Evolutionary conservation across 2,113 vertebrate genomes (phyloP).

Genomic region (Crotalus viridis): DNA sequence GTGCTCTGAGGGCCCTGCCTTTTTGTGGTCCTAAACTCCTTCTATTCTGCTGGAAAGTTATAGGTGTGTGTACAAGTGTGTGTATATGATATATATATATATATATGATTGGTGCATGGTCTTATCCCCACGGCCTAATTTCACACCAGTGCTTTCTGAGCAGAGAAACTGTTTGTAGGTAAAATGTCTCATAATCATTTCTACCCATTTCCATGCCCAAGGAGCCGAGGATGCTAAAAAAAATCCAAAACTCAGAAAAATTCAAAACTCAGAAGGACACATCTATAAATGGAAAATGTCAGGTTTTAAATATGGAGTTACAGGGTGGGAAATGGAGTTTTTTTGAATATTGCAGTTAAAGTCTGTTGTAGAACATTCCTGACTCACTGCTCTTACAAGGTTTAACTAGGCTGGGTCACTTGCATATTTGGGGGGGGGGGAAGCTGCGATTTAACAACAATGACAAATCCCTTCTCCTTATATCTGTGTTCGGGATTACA

Average conservation of each 20-base stretch:
- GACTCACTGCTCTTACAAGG: neutral
- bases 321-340: neutral
- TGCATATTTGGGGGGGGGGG: neutral
- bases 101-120: too few relatives aligned
- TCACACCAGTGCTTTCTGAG: too few relatives aligned
- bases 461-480: neutral
- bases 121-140: too few relatives aligned
- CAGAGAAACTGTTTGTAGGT: too few relatives aligned
- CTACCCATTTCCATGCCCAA: too few relatives aligned
- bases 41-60: too few relatives aligned
- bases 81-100: too few relatives aligned
- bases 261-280: neutral
- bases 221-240: neutral
- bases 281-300: neutral
- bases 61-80: too few relatives aligned
- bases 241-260: neutral
- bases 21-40: neutral
- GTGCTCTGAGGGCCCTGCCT: neutral
- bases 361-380: neutral
- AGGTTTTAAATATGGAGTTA: neutral
- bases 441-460: neutral
- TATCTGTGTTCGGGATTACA: neutral
- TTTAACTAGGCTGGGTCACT: neutral
- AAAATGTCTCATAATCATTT: too few relatives aligned
- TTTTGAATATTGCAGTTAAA: neutral